Evolutionary conservation across 2,888 invertebrate species (phyloP).

Genomic region (Lomographa bimaculata): DNA sequence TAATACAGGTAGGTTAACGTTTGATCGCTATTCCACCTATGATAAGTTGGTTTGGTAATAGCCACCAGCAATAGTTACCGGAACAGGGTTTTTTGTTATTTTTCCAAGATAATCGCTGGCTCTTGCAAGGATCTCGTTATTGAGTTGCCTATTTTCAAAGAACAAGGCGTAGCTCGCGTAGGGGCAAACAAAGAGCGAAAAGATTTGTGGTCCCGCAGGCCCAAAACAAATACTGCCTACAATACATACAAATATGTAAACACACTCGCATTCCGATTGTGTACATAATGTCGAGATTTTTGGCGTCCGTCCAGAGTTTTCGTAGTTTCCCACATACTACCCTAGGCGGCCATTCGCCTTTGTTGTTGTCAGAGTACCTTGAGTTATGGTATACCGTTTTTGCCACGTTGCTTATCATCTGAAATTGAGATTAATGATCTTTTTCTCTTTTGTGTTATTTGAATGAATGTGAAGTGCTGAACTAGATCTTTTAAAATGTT

Average conservation of each 20-base stretch:
- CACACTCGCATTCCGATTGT: slow-evolving; percentile 32
- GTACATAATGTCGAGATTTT: slow-evolving; percentile 54
- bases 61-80: no score
- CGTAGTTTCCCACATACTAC: slow-evolving; percentile 53
- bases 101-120: not conserved
- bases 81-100: no score
- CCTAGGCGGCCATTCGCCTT: slow-evolving; percentile 55
- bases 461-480: slow-evolving; percentile 8
- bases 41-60: no score
- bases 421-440: slow-evolving; percentile 36
- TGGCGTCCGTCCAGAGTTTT: slow-evolving; percentile 60
- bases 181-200: slow-evolving; percentile 48
- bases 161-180: slow-evolving; percentile 18
- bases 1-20: no score
- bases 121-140: slow-evolving; percentile 10
- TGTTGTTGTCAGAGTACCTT: slow-evolving; percentile 57
- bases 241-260: slow-evolving; percentile 39
- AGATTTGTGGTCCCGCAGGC: slow-evolving; percentile 49
- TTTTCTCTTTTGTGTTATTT: slow-evolving; percentile 28
- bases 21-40: no score
- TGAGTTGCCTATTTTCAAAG: slow-evolving; percentile 9
- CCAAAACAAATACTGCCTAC: slow-evolving; percentile 52
- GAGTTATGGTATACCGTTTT: slow-evolving; percentile 54
- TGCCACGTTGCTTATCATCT: slow-evolving; percentile 37
- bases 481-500: slow-evolving; percentile 17